Evolutionary conservation across 2,797 vertebrate species (phyloP), one percentile per base, ranked within the genome.

Genomic region (Danio albolineatus): DNA sequence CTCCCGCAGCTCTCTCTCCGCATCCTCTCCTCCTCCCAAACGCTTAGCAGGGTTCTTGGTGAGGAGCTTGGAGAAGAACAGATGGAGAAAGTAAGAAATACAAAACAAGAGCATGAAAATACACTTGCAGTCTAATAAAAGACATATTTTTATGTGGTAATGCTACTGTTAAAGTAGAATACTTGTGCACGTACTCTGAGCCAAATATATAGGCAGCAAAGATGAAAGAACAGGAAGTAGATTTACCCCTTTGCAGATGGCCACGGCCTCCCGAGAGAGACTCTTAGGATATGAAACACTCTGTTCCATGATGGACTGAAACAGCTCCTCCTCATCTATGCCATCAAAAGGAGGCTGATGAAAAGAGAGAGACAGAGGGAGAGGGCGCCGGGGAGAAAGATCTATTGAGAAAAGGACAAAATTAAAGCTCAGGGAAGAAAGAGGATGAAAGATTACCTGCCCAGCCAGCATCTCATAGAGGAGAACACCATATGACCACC

Each of bases 241-340:
- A 73, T 28, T 89, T 83, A 97, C 96, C 91, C 96, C 96, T 83
- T 97, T 97, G 94, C 96, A 97, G 90, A 96, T 95, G 83, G 96
- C 92, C 61, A 97, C 95, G 0, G 96, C 96, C 84, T 97, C 96
- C 13, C 95, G 93, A 76, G 96, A 95, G 69, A 97, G 94, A 28
- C 91, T 95, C 87, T 97, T 97, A 0, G 96, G 96, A 88, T 97
- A 97, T 5, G 94, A 90, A 82, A 97, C 95, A 0, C 92, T 93
- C 83, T 97, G 96, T 83, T 97, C 96, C 96, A 97, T 95, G 88
- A 97, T 97, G 78, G 96, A 95, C 91, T 97, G 96, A 81, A 97
- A 97, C 83, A 97, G 90, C 87, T 97, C 96, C 82, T 97, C 96
- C 86, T 97, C 96, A 2, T 97, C 96, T 61, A 96, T 94, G 10